Evolutionary conservation across 2,888 invertebrate species (phyloP), one percentile per base, ranked within the genome.

Genomic region (Platyscelio sp.): DNA sequence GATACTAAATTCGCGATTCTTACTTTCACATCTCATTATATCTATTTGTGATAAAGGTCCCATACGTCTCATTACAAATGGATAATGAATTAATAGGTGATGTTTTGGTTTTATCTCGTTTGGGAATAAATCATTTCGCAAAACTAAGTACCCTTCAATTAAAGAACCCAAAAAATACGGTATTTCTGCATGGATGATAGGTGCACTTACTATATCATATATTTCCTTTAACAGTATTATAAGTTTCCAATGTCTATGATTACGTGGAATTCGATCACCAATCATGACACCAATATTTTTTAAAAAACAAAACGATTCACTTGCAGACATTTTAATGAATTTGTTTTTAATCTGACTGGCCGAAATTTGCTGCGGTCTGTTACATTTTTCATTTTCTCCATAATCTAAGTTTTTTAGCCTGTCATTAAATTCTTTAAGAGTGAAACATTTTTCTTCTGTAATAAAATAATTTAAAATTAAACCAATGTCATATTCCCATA

Each of bases 381-480:
- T 75, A 18, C 43, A 6, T 4, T n/a, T 65, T 24, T 82, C 71
- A 49, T 76, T 29, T 2, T n/a, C 18, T 2, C 76, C 71, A 65
- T 71, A 76, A 38, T 58, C 29, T 33, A 54, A 68, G 27, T 40
- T 60, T 9, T 29, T 6, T 40, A 72, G 54, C 13, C 63, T 27
- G 0, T 38, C 9, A 70, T 88, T 87, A 49, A 87, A 38, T 38
- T 68, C 29, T 24, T 82, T 27, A 9, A 80, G 75, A 65, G 81
- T 67, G n/a, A 81, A 79, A 1, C 76, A 76, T 56, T 80, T 38
- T 26, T 83, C 20, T 22, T 15, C 24, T 56, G 29, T 54, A 72
- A 89, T 85, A 4, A 87, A 87, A 58, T 84, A 56, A 58, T 87
- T 70, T 2, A 89, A 67, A 20, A 89, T 81, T 11, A 82, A 24